A percentile compares a stretch with the other conserved stretches of the same genome.
Evolutionary conservation across 1,140 invertebrate genomes (phyloP).

Genomic region (Papilio dardanus): DNA sequence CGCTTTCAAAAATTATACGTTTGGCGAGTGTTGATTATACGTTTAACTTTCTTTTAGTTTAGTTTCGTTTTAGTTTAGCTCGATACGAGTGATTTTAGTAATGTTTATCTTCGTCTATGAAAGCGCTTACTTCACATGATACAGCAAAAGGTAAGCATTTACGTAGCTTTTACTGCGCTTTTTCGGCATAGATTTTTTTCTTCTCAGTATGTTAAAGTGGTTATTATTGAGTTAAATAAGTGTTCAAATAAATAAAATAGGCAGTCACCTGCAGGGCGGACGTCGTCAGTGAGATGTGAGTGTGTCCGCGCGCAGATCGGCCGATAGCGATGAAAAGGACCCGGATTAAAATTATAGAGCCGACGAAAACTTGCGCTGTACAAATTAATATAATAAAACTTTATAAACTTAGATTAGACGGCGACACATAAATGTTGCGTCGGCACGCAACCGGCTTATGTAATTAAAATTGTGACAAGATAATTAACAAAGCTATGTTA

Average conservation of each 20-base stretch:
- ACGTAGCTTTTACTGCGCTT: too few species aligned
- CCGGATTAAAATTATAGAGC: neutral
- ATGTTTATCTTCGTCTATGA: neutral
- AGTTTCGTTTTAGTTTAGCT: neutral
- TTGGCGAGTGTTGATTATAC: neutral
- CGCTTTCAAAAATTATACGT: neutral
- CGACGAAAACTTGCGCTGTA: neutral
- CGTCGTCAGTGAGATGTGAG: neutral
- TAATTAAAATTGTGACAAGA: slow-evolving; percentile 16
- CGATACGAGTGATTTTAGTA: neutral
- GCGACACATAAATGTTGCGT: slow-evolving; percentile 2
- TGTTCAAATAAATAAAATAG: neutral
- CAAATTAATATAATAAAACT: slow-evolving; percentile 17
- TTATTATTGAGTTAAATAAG: neutral
- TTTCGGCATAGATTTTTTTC: too few species aligned
- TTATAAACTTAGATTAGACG: neutral
- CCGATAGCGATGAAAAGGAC: slow-evolving; percentile 2
- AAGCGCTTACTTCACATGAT: neutral
- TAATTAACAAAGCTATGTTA: slow-evolving; percentile 1
- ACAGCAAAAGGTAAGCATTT: neutral
- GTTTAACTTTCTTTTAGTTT: neutral
- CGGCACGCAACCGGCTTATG: neutral
- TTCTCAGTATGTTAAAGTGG: too few species aligned
- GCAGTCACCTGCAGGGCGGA: neutral
- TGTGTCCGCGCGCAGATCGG: neutral